These are phyloP conservation scores for Drosophila barbarae DNA, from an alignment of 2,888 invertebrate species.

Conservation along the genomic window DNA sequence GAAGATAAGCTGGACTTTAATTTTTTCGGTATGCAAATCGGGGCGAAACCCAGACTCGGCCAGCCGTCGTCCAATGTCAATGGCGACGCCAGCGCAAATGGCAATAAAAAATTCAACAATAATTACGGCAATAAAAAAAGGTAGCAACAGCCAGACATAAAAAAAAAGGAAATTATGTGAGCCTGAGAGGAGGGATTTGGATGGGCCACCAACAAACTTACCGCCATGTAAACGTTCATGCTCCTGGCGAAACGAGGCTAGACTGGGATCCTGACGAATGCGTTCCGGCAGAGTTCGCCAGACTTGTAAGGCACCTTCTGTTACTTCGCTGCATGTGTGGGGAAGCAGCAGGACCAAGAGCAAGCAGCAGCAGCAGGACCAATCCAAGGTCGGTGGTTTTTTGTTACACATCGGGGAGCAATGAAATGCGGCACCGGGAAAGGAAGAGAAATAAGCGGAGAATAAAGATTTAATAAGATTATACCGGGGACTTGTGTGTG, in stretches of 20 bases:
- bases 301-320: constrained; percentile 83
- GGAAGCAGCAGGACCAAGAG: background rate
- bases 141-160: constrained; percentile 37
- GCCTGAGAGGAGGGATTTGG: constrained; percentile 1
- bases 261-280: constrained; percentile 84
- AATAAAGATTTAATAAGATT: constrained; percentile 65
- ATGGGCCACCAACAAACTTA: constrained; percentile 56
- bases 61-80: constrained; percentile 60
- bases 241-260: constrained; percentile 82
- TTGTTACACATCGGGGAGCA: constrained; percentile 64
- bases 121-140: constrained; percentile 70
- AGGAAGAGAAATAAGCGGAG: constrained; percentile 30
- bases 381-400: constrained; percentile 49
- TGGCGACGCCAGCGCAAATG: constrained; percentile 53
- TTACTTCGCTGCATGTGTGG: constrained; percentile 80
- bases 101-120: constrained; percentile 71
- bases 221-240: constrained; percentile 79
- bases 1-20: constrained; percentile 54
- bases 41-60: constrained; percentile 17
- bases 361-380: constrained; percentile 4
- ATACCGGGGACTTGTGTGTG: constrained; percentile 57
- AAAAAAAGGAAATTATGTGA: constrained; percentile 29
- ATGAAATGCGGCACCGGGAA: constrained; percentile 44
- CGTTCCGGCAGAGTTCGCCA: constrained; percentile 85
- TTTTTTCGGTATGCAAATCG: constrained; percentile 55